These are phyloP conservation scores for Empis livida DNA, from an alignment of 2,888 invertebrate genomes.

Conservation along the genomic window DNA sequence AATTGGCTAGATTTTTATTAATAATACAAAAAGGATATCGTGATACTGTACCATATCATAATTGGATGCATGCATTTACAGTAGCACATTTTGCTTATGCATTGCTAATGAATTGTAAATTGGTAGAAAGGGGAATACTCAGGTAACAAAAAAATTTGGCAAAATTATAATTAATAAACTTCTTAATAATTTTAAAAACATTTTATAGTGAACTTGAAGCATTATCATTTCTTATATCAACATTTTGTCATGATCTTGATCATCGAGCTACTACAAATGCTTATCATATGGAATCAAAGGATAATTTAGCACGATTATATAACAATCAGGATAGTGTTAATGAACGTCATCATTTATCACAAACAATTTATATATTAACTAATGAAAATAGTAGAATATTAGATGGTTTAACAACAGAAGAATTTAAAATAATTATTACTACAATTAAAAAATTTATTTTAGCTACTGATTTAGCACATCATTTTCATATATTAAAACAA, in stretches of 20 bases:
- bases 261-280: constrained; percentile 78
- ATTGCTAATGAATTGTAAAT: constrained; percentile 48
- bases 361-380: constrained; percentile 71
- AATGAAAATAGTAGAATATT: constrained; percentile 76
- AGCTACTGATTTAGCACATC: constrained; percentile 70
- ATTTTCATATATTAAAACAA: constrained; percentile 42
- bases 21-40: constrained; percentile 69
- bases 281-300: constrained; percentile 54
- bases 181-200: no score
- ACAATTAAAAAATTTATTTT: constrained; percentile 61
- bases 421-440: constrained; percentile 59
- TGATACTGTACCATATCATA: constrained; percentile 68
- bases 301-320: constrained; percentile 56
- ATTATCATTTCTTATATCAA: constrained; percentile 60
- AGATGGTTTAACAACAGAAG: constrained; percentile 49
- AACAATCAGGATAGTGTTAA: constrained; percentile 77
- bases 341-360: constrained; percentile 78
- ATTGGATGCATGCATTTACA: constrained; percentile 76
- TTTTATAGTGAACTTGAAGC: constrained; percentile 54
- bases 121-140: constrained; percentile 46
- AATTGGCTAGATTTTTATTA: constrained; percentile 56
- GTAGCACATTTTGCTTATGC: constrained; percentile 73
- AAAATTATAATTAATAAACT: no score
- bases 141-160: constrained; percentile 37
- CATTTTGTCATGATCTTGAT: constrained; percentile 74